Conservation (phyloP, 2,797 vertebrate species). For the Gallinago solitaria region DNA sequence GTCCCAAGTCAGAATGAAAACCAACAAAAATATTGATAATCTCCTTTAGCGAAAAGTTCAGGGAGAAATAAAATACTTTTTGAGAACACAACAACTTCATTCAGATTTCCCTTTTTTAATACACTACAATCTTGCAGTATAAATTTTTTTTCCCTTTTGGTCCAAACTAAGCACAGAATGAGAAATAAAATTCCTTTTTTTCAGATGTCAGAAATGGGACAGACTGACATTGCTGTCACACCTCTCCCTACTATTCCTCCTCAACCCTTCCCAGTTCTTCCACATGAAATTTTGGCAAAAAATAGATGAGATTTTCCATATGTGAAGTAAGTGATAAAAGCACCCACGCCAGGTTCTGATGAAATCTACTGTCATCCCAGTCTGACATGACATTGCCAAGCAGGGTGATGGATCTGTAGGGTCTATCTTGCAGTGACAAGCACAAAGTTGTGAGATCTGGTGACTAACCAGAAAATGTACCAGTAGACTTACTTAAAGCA, state of each 20-base stretch:
- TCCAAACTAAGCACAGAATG: not conserved
- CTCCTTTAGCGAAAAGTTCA: not conserved
- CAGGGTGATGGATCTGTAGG: constrained; percentile 52
- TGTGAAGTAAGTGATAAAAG: constrained; percentile 39
- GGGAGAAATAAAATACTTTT: not conserved
- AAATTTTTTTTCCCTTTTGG: not conserved
- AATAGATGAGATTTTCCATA: constrained; percentile 57
- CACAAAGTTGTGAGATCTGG: constrained; percentile 14
- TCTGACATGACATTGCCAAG: constrained; percentile 35
- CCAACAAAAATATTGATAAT: not conserved
- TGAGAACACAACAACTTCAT: not conserved
- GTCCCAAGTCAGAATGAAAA: not conserved
- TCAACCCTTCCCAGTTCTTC: constrained; percentile 23
- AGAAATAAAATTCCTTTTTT: not conserved
- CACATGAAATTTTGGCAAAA: constrained; percentile 54
- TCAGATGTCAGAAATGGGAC: constrained; percentile 27
- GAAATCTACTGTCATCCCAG: constrained; percentile 40
- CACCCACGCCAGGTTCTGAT: constrained; percentile 45
- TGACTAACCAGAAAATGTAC: constrained; percentile 16
- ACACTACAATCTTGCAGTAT: not conserved
- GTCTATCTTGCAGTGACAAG: constrained; percentile 46
- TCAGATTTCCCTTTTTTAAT: not conserved
- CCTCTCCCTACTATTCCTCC: constrained; percentile 48
- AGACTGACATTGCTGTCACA: constrained; percentile 48
- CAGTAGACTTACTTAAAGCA: constrained; percentile 10